Base-by-base conservation (phyloP, 2,113 vertebrate genomes). In the Oreochromis niloticus region DNA sequence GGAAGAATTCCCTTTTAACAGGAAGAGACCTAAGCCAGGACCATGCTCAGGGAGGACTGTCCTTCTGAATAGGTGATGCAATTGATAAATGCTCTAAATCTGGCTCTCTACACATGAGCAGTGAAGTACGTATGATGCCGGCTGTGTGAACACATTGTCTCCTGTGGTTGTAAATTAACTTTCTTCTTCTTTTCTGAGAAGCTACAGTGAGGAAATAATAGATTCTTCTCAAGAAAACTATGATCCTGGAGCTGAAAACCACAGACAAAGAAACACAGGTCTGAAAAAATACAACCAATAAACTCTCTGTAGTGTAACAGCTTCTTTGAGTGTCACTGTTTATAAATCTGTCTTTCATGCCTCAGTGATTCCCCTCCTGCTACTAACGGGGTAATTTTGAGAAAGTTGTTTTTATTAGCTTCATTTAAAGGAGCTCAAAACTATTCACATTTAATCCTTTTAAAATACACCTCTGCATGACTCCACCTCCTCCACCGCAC, bases 231-330 rank as follows among this genome's bases (percentile, higher is more conserved):
- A 41, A 16, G 36, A 2, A 71, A 24, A 71, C 7, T 9, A 43
- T 41, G 34, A 6, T 68, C 34, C 19, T 68, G 63, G 36, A 71
- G 66, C n/a, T 24, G 66, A 43, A 34, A 0, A 3, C 52, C 52
- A n/a, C 52, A 54, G 52, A 54, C 8, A 10, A 1, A 68, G 36
- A 12, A 41, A 1, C 2, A 0, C 14, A 41, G 10, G n/a, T 68
- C 19, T 13, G 34, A 1, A 2, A 19, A 36, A 63, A 66, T 1
- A 36, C 32, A 34, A 61, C 30, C 61, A 36, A 11, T 4, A 61
- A 10, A 34, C 16, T 19, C 3, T 8, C 10, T 68, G 11, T 0
- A 39, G 19, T 9, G 63, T 14, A 66, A 4, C 17, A 12, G 10
- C 32, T 66, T 8, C 19, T 66, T 66, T 66, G 19, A 22, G 10